phyloP scores from a whole-genome alignment of 2,888 invertebrate genomes.

The Philonicus albiceps region DNA sequence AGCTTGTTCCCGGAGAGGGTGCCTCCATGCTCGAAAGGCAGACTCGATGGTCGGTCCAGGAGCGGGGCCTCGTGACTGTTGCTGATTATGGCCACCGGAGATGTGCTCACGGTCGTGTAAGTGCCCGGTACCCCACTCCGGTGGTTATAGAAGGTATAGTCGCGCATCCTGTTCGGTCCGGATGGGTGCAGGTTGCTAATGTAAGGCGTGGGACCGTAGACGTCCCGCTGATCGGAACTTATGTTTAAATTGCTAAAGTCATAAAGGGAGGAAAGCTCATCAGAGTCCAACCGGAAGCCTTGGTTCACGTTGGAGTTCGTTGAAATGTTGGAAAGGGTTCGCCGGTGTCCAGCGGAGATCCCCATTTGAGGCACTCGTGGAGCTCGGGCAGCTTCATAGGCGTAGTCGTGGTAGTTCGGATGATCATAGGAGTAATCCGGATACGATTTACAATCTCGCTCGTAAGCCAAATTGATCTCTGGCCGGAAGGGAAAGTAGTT shows the following conservation, averaged over 20 bases:
- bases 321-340: constrained; percentile 81
- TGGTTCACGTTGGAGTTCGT: constrained; percentile 70
- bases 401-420: constrained; percentile 60
- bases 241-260: constrained; percentile 55
- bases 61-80: constrained; percentile 38
- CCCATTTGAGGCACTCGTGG: constrained; percentile 63
- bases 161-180: constrained; percentile 55
- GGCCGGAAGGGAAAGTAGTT: constrained; percentile 63
- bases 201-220: not conserved
- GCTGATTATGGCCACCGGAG: not conserved
- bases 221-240: constrained; percentile 10
- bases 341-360: constrained; percentile 68
- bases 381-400: constrained; percentile 57
- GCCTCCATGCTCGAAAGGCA: constrained; percentile 69
- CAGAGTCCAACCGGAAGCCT: constrained; percentile 70
- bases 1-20: constrained; percentile 64
- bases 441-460: constrained; percentile 62
- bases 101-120: constrained; percentile 42
- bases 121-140: constrained; percentile 19
- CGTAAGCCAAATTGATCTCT: constrained; percentile 59
- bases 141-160: constrained; percentile 53
- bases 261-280: constrained; percentile 60
- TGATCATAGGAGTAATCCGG: constrained; percentile 62
- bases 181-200: constrained; percentile 11
- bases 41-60: constrained; percentile 59